Evolutionary conservation across 2,888 invertebrate genomes (phyloP).

Genomic region (Acronicta leporina): DNA sequence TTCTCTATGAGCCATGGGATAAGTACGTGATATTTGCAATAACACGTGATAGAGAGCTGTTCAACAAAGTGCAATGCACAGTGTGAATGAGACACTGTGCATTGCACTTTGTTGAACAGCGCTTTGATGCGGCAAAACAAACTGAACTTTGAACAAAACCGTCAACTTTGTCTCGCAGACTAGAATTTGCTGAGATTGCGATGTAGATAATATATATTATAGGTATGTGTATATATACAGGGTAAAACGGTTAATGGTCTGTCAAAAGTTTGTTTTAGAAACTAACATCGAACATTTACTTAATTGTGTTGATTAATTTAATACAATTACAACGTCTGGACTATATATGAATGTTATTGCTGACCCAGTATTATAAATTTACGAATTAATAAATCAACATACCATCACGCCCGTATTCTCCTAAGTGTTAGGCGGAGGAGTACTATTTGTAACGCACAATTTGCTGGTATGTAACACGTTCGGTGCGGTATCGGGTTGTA

Average conservation of each 20-base stretch:
- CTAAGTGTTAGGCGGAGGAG: too few species aligned
- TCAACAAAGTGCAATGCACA: too few species aligned
- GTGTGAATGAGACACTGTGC: too few species aligned
- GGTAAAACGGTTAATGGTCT: constrained; percentile 21
- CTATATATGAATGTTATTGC: not conserved
- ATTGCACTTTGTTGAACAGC: constrained; percentile 33
- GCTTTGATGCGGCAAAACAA: constrained; percentile 34
- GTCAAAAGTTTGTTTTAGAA: constrained; percentile 19
- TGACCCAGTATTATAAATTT: too few species aligned
- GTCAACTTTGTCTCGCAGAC: constrained; percentile 35
- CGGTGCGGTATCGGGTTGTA: too few species aligned
- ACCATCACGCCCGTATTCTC: too few species aligned
- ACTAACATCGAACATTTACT: constrained; percentile 2
- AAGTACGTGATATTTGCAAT: too few species aligned
- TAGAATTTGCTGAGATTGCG: constrained; percentile 29
- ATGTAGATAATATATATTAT: constrained; percentile 26
- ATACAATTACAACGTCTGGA: not conserved
- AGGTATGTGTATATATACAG: constrained; percentile 11
- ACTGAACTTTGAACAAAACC: constrained; percentile 34
- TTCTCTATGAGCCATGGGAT: too few species aligned
- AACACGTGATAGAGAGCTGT: too few species aligned
- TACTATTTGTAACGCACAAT: too few species aligned
- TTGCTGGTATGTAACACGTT: not conserved
- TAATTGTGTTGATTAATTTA: not conserved
- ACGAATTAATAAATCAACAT: too few species aligned